Base-by-base conservation (phyloP, 2,888 invertebrate species). In the Drosophila cognata region DNA sequence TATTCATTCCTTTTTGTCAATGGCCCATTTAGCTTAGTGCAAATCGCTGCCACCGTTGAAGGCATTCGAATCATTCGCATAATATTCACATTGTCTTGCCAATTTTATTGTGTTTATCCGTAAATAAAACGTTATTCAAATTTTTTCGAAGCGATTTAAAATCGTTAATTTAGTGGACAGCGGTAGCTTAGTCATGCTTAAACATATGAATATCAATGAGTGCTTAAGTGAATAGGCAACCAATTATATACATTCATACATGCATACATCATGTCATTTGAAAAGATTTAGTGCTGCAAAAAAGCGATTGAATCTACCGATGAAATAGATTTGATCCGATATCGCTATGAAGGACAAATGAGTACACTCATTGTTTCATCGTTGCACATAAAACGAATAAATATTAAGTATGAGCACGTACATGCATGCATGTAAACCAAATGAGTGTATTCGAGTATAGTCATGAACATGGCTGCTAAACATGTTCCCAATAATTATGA, bases 61-160 rank as follows among this genome's bases (percentile, higher is more conserved):
- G 50, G 13, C 38, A 60, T 31, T 57, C 21, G 43, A 73, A 58
- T 70, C 48, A 71, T 78, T 78, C 72, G 79, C 84, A 86, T 88
- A 77, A 87, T 75, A 72, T 82, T 78, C 66, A 66, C 75, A 83
- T 89, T 76, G 62, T 28, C 69, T 70, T 67, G 62, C 57, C 61
- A 75, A 78, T 74, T 88, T 81, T 84, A 88, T 76, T 79, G 63
- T 77, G 69, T 79, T 83, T 81, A 87, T 84, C 77, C 67, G 62
- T 69, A 68, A 75, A 75, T 82, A 72, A 69, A 80, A 58, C 72
- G 72, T 75, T 81, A 81, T 81, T 69, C 38, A 75, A 78, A 81
- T 76, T 66, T 43, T 62, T 53, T 65, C 21, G 11, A 33, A 13
- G 51, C 36, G 25, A 69, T 61, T 76, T 76, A 76, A 79, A 79